Evolutionary conservation across 2,113 vertebrate genomes (phyloP), one percentile per base, ranked within the genome.

Genomic region (Galeopterus variegatus): DNA sequence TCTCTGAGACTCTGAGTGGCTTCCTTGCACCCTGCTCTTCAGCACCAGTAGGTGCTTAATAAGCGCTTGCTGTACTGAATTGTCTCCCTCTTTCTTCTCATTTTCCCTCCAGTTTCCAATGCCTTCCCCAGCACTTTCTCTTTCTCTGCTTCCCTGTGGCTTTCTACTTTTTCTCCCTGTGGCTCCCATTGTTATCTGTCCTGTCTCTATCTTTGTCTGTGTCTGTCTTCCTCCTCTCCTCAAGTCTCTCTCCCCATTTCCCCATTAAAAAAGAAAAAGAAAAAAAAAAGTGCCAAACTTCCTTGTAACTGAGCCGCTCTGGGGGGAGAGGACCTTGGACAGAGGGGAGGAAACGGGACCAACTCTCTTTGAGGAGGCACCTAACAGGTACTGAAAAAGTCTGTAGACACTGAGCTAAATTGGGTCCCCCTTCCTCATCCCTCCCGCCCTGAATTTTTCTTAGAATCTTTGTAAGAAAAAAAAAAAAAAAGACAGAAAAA

Each of bases 201-300:
- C 48, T 67, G 97, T 98, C 95, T 97, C 83, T 60, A 62, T 90
- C 96, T 97, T 72, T 80, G 76, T 96, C 62, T 80, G 0, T 82
- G 77, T 97, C 93, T 75, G 96, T 95, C 89, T 97, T 64, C 36
- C 58, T 90, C 31, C 50, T 70, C 69, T 62, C 8, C 58, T 84
- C 83, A 72, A 58, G 41, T 64, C 64, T 72, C 87, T 72, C 54
- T 60, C 75, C 41, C 69, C n/a, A 21, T 79, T 88, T 82, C 81
- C 88, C 96, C 89, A 81, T n/a, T 93, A 95, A 23, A 95, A 97
- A 97, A 90, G 75, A 96, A 93, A 92, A 97, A 93, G 97, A 97
- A 81, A 96, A 93, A 92, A 97, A 93, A 98, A 97, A 98, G 97
- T 98, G 97, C 97, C 98, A 98, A 98, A 98, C 95, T 97, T 98